A percentile compares a stretch with the other conserved stretches of the same genome.
Evolutionary conservation across 1,140 invertebrate genomes (phyloP).

Genomic region (Lucilia sericata): DNA sequence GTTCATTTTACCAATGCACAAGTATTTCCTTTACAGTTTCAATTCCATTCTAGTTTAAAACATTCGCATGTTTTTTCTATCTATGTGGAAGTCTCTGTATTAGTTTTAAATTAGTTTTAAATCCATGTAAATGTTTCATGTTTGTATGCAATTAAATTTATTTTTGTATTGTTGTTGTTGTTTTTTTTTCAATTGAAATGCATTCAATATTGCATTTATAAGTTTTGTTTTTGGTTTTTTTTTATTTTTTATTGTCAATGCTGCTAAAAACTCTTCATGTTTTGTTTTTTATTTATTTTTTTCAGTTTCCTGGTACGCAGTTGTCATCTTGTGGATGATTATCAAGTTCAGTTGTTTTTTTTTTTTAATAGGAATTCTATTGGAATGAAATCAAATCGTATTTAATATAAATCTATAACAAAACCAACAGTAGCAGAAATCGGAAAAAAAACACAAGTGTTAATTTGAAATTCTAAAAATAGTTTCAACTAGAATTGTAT

Average conservation of each 20-base stretch:
- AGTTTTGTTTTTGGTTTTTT: too few relatives aligned
- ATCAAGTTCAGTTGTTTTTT: constrained; percentile 29
- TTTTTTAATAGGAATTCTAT: neutral
- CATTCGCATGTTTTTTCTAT: neutral
- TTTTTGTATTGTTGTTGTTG: too few relatives aligned
- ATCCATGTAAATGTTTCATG: neutral
- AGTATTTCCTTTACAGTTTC: constrained; percentile 23
- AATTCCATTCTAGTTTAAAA: neutral
- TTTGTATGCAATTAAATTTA: constrained; percentile 7
- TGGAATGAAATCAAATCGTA: constrained; percentile 23
- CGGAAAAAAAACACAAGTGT: neutral
- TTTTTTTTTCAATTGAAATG: constrained; percentile 20
- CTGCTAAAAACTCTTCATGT: neutral
- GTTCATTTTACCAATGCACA: constrained; percentile 9
- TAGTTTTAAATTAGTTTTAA: too few relatives aligned
- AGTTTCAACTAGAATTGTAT: too few relatives aligned
- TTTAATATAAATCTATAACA: neutral
- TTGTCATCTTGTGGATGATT: constrained; percentile 42
- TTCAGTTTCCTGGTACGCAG: constrained; percentile 39
- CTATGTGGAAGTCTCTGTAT: neutral
- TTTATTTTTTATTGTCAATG: neutral
- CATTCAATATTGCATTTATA: constrained; percentile 19
- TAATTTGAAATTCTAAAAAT: too few relatives aligned
- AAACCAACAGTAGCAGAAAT: neutral
- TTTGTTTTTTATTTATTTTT: neutral